These are phyloP conservation scores for Erynnis tages DNA, from an alignment of 2,888 invertebrate genomes.

Conservation along the genomic window DNA sequence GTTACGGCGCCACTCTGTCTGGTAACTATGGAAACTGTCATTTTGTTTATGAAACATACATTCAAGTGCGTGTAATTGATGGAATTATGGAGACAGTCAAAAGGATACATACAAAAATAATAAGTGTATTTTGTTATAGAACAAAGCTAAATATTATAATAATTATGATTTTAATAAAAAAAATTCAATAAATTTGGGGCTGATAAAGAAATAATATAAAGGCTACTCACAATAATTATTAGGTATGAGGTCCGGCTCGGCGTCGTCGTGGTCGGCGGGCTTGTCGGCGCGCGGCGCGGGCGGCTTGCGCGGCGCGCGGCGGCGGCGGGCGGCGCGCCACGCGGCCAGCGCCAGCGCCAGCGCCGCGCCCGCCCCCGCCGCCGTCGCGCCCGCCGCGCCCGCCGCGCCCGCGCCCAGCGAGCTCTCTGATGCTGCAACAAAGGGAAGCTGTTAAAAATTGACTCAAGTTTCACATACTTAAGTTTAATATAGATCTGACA, in stretches of 20 bases:
- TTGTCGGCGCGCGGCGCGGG: constrained; percentile 39
- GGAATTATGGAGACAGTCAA: no score
- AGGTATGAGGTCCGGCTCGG: constrained; percentile 73
- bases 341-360: constrained; percentile 42
- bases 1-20: no score
- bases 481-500: no score
- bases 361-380: constrained; percentile 56
- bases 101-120: no score
- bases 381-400: constrained; percentile 55
- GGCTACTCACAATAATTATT: constrained; percentile 68
- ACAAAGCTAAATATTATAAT: no score
- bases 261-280: constrained; percentile 59
- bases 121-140: no score
- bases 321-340: constrained; percentile 49
- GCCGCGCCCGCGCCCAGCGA: constrained; percentile 58
- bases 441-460: not conserved
- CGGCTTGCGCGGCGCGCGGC: constrained; percentile 41
- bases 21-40: no score
- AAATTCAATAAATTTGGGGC: no score
- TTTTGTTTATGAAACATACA: no score
- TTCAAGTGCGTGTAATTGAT: no score
- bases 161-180: no score
- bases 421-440: constrained; percentile 54
- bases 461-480: not conserved
- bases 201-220: no score